phyloP scores from a whole-genome alignment of 2,113 vertebrate genomes.

The Baryphthengus martii region DNA sequence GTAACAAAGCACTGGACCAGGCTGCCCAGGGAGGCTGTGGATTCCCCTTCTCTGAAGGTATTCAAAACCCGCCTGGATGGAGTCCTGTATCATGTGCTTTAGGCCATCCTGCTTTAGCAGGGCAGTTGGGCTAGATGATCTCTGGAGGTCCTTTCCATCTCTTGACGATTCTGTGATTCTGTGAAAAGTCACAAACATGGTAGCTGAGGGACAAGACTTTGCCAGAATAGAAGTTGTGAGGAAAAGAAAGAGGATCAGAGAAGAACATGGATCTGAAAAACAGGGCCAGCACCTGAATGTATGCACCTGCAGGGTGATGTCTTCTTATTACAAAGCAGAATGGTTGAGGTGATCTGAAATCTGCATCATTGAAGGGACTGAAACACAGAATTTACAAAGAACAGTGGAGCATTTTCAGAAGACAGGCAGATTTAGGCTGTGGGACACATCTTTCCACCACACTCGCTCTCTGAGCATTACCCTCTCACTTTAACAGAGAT shows the following conservation, averaged over 20 bases:
- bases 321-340: background rate
- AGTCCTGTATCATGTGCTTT: no score
- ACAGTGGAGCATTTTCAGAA: background rate
- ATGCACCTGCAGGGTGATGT: background rate
- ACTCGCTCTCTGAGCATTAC: background rate
- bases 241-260: background rate
- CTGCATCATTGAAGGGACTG: background rate
- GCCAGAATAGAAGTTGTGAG: background rate
- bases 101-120: no score
- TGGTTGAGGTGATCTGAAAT: background rate
- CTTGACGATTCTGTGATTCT: no score
- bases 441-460: background rate
- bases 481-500: no score
- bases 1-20: no score
- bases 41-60: no score
- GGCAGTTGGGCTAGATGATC: no score
- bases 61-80: no score
- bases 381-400: background rate
- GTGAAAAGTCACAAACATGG: background rate
- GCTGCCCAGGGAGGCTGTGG: no score
- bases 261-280: background rate
- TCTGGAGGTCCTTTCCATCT: no score
- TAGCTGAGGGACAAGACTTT: background rate
- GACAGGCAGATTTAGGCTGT: background rate
- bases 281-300: background rate